These are phyloP conservation scores for Hypolimnas misippus DNA, from an alignment of 2,888 invertebrate species.

Conservation along the genomic window DNA sequence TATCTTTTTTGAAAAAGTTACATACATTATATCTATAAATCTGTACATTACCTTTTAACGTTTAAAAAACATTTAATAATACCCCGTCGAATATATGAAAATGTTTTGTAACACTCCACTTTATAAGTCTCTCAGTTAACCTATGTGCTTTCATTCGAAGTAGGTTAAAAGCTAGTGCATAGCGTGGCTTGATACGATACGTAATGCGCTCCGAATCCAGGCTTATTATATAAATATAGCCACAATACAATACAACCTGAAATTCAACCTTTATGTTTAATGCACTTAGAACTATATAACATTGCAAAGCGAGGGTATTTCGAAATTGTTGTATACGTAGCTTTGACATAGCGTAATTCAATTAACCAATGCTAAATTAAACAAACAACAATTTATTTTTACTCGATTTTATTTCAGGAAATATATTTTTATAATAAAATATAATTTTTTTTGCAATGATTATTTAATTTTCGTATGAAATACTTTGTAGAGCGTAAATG, in stretches of 20 bases:
- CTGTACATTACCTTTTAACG: no score
- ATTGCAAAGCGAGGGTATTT: constrained; percentile 10
- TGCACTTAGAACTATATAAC: constrained; percentile 9
- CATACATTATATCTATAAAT: no score
- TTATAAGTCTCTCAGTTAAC: constrained; percentile 34
- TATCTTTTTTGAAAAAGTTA: neutral
- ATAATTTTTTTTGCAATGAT: neutral
- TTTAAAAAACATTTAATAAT: neutral
- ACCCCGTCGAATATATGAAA: neutral
- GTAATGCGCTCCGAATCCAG: constrained; percentile 36
- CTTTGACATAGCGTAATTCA: constrained; percentile 9
- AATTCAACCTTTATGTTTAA: constrained; percentile 8
- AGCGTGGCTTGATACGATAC: constrained; percentile 52
- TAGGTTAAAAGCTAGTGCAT: constrained; percentile 72
- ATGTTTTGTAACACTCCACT: constrained; percentile 22
- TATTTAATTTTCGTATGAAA: neutral
- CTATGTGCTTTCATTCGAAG: constrained; percentile 53
- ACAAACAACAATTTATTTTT: neutral
- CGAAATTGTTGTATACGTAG: constrained; percentile 5
- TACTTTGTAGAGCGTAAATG: neutral
- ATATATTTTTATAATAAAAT: neutral
- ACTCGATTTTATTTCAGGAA: neutral
- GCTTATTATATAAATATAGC: constrained; percentile 39
- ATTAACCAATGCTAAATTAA: constrained; percentile 5
- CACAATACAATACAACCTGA: constrained; percentile 16